Conservation (phyloP, 2,113 vertebrate species). For the Muscicapa adusta region DNA sequence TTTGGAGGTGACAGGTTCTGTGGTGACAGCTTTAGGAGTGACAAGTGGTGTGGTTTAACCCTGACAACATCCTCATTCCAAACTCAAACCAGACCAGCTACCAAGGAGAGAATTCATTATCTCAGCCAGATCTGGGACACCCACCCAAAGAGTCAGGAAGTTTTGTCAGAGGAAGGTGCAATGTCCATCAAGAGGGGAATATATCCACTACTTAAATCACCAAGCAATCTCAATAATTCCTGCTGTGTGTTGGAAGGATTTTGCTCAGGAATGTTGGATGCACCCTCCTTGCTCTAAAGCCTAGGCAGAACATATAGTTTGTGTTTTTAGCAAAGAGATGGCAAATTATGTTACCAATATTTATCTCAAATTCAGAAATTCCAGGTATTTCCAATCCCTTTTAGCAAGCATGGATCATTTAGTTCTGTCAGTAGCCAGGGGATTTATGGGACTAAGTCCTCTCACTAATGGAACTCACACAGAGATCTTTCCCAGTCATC, state of each 20-base stretch:
- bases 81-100: not conserved
- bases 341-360: not conserved
- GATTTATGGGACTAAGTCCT: not conserved
- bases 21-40: not conserved
- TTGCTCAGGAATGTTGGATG: not conserved
- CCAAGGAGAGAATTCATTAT: not conserved
- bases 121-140: not conserved
- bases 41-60: not conserved
- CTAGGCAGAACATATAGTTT: not conserved
- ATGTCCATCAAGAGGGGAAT: not conserved
- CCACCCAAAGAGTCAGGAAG: not conserved
- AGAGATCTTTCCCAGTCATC: not conserved
- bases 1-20: not conserved
- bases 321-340: not conserved
- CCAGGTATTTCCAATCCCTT: not conserved
- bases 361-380: not conserved
- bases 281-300: not conserved
- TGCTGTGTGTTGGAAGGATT: not conserved
- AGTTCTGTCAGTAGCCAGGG: not conserved
- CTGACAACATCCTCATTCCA: not conserved
- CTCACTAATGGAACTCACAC: not conserved
- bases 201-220: not conserved
- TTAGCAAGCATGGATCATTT: not conserved
- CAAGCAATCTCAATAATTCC: not conserved
- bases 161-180: not conserved